Conservation (phyloP, 1,140 invertebrate species). For the Neodiprion fabricii region DNA sequence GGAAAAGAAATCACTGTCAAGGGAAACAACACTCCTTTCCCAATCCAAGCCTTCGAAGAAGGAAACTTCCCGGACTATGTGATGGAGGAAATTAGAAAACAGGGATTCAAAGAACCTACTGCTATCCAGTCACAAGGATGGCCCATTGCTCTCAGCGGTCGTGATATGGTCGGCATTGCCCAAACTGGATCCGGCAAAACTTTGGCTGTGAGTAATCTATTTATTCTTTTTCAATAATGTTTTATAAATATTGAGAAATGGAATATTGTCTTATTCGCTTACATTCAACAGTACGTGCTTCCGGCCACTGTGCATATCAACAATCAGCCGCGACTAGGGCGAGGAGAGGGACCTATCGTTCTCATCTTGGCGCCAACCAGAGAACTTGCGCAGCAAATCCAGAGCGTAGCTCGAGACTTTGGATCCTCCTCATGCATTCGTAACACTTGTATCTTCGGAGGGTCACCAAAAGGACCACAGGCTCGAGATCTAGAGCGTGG, state of each 20-base stretch:
- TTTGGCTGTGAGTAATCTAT: slow-evolving; percentile 63
- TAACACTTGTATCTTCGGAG: slow-evolving; percentile 97
- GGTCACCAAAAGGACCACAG: slow-evolving; percentile 94
- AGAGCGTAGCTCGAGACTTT: slow-evolving; percentile 92
- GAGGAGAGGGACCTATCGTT: slow-evolving; percentile 91
- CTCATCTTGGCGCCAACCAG: slow-evolving; percentile 94
- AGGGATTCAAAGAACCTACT: slow-evolving; percentile 84
- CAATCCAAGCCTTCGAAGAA: slow-evolving; percentile 89
- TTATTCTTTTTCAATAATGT: not conserved
- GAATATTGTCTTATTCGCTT: slow-evolving; percentile 6
- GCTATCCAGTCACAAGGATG: slow-evolving; percentile 89
- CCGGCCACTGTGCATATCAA: slow-evolving; percentile 80
- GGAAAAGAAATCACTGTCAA: slow-evolving; percentile 87
- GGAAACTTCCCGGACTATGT: slow-evolving; percentile 86
- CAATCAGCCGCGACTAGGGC: slow-evolving; percentile 71
- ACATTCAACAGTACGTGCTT: slow-evolving; percentile 70
- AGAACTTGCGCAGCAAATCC: slow-evolving; percentile 97
- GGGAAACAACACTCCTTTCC: slow-evolving; percentile 82
- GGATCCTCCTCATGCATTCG: slow-evolving; percentile 82
- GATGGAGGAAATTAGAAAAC: slow-evolving; percentile 80
- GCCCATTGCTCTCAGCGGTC: slow-evolving; percentile 91
- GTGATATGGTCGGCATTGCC: slow-evolving; percentile 94
- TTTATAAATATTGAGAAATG: not conserved
- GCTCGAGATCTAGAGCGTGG: slow-evolving; percentile 90
- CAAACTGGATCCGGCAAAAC: slow-evolving; percentile 95